Conservation (phyloP, 2,888 invertebrate genomes). For the Oeneis ivallda region DNA sequence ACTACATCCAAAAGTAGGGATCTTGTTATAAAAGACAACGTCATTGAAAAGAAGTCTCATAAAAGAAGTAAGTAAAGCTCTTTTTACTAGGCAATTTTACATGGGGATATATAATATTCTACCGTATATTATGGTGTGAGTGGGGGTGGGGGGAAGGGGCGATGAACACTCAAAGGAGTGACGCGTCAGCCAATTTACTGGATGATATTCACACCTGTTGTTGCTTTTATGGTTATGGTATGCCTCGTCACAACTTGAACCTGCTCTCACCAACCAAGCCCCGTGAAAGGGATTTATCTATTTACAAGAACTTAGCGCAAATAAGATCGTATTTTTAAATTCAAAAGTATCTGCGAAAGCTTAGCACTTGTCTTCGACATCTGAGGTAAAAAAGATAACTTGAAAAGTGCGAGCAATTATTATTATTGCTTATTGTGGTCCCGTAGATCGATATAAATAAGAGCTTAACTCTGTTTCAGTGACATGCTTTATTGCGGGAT, state of each 20-base stretch:
- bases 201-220: slow-evolving; percentile 52
- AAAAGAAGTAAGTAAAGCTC: slow-evolving; percentile 25
- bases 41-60: slow-evolving; percentile 8
- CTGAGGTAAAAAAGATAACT: too few species aligned
- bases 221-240: slow-evolving; percentile 46
- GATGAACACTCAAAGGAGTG: slow-evolving; percentile 30
- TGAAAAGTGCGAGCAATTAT: too few species aligned
- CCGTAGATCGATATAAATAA: too few species aligned
- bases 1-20: background rate
- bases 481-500: too few species aligned
- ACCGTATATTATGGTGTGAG: slow-evolving; percentile 17
- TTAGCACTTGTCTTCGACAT: too few species aligned
- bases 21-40: background rate
- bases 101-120: slow-evolving; percentile 26
- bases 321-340: background rate
- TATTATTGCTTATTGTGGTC: too few species aligned
- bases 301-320: background rate
- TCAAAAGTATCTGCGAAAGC: too few species aligned
- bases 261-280: slow-evolving; percentile 3
- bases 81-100: slow-evolving; percentile 31
- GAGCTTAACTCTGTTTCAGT: too few species aligned
- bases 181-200: slow-evolving; percentile 39
- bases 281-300: background rate
- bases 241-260: slow-evolving; percentile 15
- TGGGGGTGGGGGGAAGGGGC: slow-evolving; percentile 20